A percentile compares a stretch with the other conserved stretches of the same genome.
Conservation (phyloP, 2,888 invertebrate genomes). For the Drosophila siamana region DNA sequence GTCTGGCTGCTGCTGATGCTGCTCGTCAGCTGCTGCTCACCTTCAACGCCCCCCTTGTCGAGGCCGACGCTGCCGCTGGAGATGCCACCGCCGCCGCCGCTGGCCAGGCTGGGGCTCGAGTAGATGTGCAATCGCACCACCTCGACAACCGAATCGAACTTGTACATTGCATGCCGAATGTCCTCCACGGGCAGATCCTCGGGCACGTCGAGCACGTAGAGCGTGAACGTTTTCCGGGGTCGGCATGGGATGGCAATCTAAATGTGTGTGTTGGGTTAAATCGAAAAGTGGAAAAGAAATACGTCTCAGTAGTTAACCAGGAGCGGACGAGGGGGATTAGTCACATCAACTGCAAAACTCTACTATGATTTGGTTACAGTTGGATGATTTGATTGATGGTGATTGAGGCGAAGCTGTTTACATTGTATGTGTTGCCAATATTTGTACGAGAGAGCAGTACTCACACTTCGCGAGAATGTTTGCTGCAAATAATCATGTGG, state of each 20-base stretch:
- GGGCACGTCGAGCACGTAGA: conserved; percentile 93
- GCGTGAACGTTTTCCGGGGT: conserved; percentile 94
- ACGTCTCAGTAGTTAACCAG: conserved; percentile 1
- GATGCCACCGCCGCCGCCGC: conserved; percentile 13
- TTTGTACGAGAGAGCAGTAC: conserved; percentile 39
- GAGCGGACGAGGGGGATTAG: not conserved
- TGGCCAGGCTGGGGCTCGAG: conserved; percentile 52
- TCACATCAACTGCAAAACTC: not conserved
- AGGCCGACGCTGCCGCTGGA: conserved; percentile 27
- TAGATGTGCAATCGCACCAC: conserved; percentile 89
- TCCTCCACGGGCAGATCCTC: conserved; percentile 94
- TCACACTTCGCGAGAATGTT: conserved; percentile 77
- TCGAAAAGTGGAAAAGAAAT: conserved; percentile 28
- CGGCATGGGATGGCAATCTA: conserved; percentile 93
- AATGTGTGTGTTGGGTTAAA: conserved; percentile 27
- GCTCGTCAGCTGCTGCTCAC: conserved; percentile 73
- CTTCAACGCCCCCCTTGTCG: conserved; percentile 80
- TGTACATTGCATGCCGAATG: conserved; percentile 92
- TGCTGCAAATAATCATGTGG: conserved; percentile 78
- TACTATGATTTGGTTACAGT: not conserved
- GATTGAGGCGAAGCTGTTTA: conserved; percentile 1
- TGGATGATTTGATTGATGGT: conserved; percentile 5
- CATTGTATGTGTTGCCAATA: conserved; percentile 43
- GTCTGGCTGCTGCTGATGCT: conserved; percentile 57
- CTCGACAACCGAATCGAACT: conserved; percentile 92